Evolutionary conservation across 2,888 invertebrate genomes (phyloP).

Genomic region (Cremastobaeus sp.): DNA sequence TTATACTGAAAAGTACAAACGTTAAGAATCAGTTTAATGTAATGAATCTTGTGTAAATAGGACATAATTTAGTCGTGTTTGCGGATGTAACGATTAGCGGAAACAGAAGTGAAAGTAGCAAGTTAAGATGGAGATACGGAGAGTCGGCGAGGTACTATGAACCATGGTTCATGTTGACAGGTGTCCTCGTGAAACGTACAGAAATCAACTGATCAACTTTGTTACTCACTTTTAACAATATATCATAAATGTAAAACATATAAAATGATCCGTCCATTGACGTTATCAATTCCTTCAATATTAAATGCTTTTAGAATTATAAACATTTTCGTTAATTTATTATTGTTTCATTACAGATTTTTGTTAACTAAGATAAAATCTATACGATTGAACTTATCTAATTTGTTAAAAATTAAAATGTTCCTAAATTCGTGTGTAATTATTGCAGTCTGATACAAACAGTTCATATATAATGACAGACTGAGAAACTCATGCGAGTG

Average conservation of each 20-base stretch:
- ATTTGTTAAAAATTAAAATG: no score
- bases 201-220: constrained; percentile 15
- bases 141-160: constrained; percentile 54
- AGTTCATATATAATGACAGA: constrained; percentile 20
- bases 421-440: no score
- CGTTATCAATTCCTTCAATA: no score
- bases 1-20: constrained; percentile 7
- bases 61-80: constrained; percentile 71
- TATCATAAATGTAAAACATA: neutral
- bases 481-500: constrained; percentile 26
- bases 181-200: constrained; percentile 53
- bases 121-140: constrained; percentile 65
- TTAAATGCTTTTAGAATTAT: no score
- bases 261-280: no score
- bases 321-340: no score
- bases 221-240: constrained; percentile 9
- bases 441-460: no score
- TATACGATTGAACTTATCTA: no score
- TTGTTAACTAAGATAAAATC: no score
- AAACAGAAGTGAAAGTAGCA: constrained; percentile 73
- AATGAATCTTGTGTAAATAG: constrained; percentile 68
- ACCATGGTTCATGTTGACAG: constrained; percentile 55
- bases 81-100: constrained; percentile 73
- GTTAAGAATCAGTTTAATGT: constrained; percentile 26
- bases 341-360: no score